Conservation (phyloP, 2,888 invertebrate genomes). For the Sphinx pinastri region DNA sequence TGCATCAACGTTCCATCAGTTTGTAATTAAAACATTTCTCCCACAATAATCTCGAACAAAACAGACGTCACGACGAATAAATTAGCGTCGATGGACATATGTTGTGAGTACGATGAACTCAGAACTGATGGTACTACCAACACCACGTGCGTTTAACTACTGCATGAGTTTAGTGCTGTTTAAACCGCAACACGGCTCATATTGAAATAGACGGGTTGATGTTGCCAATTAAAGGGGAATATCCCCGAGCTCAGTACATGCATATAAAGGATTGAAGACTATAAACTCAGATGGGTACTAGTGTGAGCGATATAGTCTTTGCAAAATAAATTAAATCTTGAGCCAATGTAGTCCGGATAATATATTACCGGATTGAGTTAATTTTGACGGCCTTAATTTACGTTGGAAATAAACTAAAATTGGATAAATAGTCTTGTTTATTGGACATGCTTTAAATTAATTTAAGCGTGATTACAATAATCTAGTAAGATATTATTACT, state of each 20-base stretch:
- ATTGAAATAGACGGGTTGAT: neutral
- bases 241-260: neutral
- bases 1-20: constrained; percentile 3
- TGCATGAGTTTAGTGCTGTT: constrained; percentile 3
- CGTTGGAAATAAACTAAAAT: neutral
- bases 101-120: constrained; percentile 52
- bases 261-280: no score
- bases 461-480: no score
- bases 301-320: no score
- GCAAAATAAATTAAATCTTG: neutral
- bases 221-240: neutral
- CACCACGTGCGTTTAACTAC: constrained; percentile 13
- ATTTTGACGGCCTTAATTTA: neutral
- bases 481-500: no score
- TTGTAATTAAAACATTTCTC: constrained; percentile 28
- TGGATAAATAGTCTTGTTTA: no score
- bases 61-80: constrained; percentile 38
- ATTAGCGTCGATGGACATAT: constrained; percentile 54
- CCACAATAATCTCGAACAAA: constrained; percentile 41
- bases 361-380: neutral
- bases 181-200: neutral
- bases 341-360: neutral
- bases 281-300: no score
- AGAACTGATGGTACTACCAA: constrained; percentile 28
- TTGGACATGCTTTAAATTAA: no score